A percentile compares a stretch with the other conserved stretches of the same genome.
phyloP scores from a whole-genome alignment of 2,113 vertebrate genomes.

The Vicugna pacos region DNA sequence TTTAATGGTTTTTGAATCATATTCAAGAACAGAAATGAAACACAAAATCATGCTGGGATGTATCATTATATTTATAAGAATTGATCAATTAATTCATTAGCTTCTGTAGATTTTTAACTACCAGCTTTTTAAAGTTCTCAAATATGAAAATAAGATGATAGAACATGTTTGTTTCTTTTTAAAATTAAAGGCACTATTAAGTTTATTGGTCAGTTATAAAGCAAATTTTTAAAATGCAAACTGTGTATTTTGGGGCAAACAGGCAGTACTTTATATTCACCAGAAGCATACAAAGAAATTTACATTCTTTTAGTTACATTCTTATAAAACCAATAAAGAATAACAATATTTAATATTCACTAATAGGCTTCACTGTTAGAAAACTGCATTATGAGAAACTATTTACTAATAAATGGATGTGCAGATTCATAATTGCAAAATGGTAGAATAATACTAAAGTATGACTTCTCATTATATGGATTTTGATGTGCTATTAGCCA shows the following conservation, averaged over 20 bases:
- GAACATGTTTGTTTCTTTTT: neutral
- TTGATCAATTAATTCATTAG: constrained; percentile 52
- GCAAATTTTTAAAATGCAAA: constrained; percentile 10
- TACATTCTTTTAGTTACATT: neutral
- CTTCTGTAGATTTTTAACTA: constrained; percentile 49
- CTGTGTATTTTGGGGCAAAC: neutral
- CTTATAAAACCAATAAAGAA: neutral
- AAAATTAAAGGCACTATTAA: constrained; percentile 14
- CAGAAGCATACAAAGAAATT: neutral
- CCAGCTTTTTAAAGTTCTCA: constrained; percentile 54
- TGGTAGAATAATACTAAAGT: neutral
- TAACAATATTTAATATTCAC: neutral
- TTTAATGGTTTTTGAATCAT: constrained; percentile 17
- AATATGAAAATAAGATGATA: constrained; percentile 21
- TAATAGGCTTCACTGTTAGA: neutral
- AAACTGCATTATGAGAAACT: neutral
- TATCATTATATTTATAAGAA: constrained; percentile 50
- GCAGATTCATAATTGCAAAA: neutral
- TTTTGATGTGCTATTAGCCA: neutral
- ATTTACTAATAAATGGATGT: constrained; percentile 10
- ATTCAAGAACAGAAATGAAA: constrained; percentile 65
- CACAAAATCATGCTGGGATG: neutral
- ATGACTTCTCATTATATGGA: neutral
- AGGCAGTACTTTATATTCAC: neutral
- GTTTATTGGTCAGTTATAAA: neutral